phyloP scores from a whole-genome alignment of 2,888 invertebrate genomes.

The Cerceris rybyensis region DNA sequence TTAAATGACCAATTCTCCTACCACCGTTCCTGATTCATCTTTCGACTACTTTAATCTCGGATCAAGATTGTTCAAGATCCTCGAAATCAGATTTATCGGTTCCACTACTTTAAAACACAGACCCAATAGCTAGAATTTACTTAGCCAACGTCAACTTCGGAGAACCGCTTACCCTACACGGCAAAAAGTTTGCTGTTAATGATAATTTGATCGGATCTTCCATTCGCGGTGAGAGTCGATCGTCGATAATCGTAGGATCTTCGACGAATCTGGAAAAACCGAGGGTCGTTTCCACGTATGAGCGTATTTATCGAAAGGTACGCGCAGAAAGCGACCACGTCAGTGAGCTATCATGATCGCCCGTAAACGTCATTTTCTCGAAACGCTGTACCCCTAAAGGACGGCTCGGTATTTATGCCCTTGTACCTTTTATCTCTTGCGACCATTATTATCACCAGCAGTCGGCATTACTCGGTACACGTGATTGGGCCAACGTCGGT shows the following conservation, averaged over 20 bases:
- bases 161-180: too few species aligned
- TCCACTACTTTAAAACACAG: too few species aligned
- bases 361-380: slow-evolving; percentile 65
- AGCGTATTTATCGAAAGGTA: neutral
- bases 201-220: neutral
- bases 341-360: slow-evolving; percentile 44
- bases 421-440: slow-evolving; percentile 58
- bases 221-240: neutral
- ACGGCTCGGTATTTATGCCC: slow-evolving; percentile 64
- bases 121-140: too few species aligned
- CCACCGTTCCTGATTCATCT: neutral
- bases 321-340: neutral
- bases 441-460: slow-evolving; percentile 37
- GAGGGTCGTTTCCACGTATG: neutral
- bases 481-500: slow-evolving; percentile 50
- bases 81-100: neutral
- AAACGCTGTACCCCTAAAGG: slow-evolving; percentile 61
- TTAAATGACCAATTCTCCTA: slow-evolving; percentile 50
- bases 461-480: slow-evolving; percentile 28
- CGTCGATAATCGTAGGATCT: neutral
- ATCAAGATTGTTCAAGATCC: neutral
- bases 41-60: neutral
- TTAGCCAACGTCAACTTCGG: too few species aligned
- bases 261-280: neutral
- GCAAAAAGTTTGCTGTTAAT: too few species aligned